Conservation (phyloP, 2,888 invertebrate species). For the Mycalesis mineus region DNA sequence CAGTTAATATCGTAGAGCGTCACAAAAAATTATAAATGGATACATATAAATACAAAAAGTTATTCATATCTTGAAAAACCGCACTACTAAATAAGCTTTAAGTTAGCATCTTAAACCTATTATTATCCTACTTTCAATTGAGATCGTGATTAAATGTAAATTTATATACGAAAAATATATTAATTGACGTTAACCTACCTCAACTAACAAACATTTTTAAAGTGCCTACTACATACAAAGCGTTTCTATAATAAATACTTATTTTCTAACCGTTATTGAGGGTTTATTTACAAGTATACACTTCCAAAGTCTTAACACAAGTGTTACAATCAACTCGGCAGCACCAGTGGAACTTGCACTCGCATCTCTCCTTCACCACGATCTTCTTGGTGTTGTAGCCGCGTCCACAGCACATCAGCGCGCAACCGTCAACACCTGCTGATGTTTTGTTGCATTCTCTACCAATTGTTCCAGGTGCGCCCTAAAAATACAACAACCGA, state of each 20-base stretch:
- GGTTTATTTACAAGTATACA: constrained; percentile 92
- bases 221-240: background rate
- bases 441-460: constrained; percentile 85
- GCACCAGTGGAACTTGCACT: constrained; percentile 98
- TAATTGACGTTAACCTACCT: too few species aligned
- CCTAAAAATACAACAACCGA: constrained; percentile 40
- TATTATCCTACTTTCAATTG: too few species aligned
- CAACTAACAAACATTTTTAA: background rate
- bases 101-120: too few species aligned
- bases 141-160: too few species aligned
- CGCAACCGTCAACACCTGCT: constrained; percentile 90
- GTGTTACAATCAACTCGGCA: constrained; percentile 95
- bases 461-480: constrained; percentile 81
- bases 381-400: constrained; percentile 93
- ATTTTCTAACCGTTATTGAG: background rate
- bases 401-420: constrained; percentile 93
- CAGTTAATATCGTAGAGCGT: too few species aligned
- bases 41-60: too few species aligned
- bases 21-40: too few species aligned
- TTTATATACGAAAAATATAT: too few species aligned
- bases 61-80: too few species aligned
- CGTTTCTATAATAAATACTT: background rate
- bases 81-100: too few species aligned
- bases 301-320: constrained; percentile 87
- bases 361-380: constrained; percentile 88